These are phyloP conservation scores for Serrognathus titanus DNA, from an alignment of 2,888 invertebrate genomes.

Conservation along the genomic window DNA sequence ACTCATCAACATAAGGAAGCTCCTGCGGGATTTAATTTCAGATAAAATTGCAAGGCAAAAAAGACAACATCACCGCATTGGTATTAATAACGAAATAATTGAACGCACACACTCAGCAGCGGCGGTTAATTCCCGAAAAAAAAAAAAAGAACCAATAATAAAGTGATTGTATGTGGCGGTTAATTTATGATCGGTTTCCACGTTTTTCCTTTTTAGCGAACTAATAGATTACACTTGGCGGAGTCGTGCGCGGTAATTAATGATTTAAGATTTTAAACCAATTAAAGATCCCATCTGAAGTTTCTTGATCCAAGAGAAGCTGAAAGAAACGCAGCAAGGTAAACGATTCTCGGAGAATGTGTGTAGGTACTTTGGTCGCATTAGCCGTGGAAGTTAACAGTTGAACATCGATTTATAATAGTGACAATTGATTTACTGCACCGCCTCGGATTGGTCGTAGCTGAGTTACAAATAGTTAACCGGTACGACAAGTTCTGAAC, in stretches of 20 bases:
- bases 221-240: too few species aligned
- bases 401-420: constrained; percentile 50
- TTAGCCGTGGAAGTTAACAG: constrained; percentile 47
- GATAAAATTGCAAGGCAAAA: too few species aligned
- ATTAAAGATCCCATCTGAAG: neutral
- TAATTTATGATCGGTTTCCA: too few species aligned
- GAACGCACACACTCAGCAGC: too few species aligned
- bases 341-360: constrained; percentile 49
- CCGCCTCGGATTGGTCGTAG: constrained; percentile 43
- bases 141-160: too few species aligned
- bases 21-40: too few species aligned
- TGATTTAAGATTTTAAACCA: neutral
- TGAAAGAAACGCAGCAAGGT: constrained; percentile 30
- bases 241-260: neutral
- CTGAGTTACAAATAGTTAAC: constrained; percentile 40
- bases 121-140: too few species aligned
- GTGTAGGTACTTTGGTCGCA: constrained; percentile 48
- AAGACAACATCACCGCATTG: too few species aligned
- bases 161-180: too few species aligned
- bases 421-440: constrained; percentile 50
- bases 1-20: too few species aligned
- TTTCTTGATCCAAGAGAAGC: neutral
- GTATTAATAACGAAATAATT: too few species aligned
- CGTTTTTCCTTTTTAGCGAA: too few species aligned
- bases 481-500: constrained; percentile 37